These are phyloP conservation scores for Paraescarpia echinospica DNA, from an alignment of 1,140 invertebrate genomes.

Conservation along the genomic window DNA sequence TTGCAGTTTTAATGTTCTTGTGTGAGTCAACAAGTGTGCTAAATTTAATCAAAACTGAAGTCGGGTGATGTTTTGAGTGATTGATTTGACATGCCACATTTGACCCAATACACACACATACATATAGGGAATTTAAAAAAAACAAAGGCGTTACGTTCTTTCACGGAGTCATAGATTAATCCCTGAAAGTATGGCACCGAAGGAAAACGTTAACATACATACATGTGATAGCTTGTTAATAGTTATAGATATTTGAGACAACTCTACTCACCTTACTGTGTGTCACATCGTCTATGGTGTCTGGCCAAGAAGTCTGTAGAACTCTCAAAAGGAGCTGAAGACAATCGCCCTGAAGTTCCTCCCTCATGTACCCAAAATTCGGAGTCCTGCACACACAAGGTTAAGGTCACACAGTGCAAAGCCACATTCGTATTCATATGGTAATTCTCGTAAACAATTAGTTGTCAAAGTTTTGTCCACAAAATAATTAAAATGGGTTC, in stretches of 20 bases:
- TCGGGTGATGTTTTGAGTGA: too few species aligned
- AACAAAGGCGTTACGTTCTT: too few species aligned
- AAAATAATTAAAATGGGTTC: background rate
- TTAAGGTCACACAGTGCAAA: background rate
- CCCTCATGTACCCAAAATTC: slow-evolving; percentile 16
- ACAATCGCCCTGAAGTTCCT: slow-evolving; percentile 33
- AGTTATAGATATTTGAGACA: background rate
- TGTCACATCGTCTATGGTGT: slow-evolving; percentile 30
- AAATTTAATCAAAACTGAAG: too few species aligned
- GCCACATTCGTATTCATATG: background rate
- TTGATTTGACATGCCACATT: too few species aligned
- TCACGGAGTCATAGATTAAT: too few species aligned
- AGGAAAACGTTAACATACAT: too few species aligned
- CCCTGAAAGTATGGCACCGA: too few species aligned
- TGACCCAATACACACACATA: too few species aligned
- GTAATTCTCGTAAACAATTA: background rate
- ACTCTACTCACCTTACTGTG: slow-evolving; percentile 39
- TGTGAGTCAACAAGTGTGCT: too few species aligned
- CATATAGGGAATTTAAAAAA: too few species aligned
- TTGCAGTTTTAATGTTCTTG: too few species aligned
- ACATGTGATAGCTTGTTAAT: too few species aligned
- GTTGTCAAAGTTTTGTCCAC: background rate
- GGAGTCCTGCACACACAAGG: background rate
- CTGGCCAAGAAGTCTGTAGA: slow-evolving; percentile 41
- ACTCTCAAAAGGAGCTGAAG: slow-evolving; percentile 44